phyloP scores from a whole-genome alignment of 2,797 vertebrate species.

The Cynodonichthys magdalenae region DNA sequence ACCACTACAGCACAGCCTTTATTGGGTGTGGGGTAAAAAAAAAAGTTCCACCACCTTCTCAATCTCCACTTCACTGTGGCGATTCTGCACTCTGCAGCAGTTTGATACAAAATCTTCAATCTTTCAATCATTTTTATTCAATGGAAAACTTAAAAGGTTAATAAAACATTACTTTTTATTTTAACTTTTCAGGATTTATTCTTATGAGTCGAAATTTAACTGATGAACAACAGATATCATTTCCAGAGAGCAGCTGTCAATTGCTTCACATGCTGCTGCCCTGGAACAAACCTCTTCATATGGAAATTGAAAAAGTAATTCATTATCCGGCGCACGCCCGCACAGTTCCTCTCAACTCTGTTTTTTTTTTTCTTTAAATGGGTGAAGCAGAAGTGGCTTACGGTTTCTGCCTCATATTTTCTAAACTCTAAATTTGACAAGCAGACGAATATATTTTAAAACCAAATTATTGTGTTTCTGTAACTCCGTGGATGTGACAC shows the following conservation, averaged over 20 bases:
- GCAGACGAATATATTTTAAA: neutral
- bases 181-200: neutral
- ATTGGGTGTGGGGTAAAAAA: constrained; percentile 30
- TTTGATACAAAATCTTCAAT: constrained; percentile 40
- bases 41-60: constrained; percentile 50
- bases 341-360: constrained; percentile 17
- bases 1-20: constrained; percentile 46
- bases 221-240: constrained; percentile 30
- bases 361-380: constrained; percentile 22
- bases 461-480: neutral
- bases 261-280: constrained; percentile 54
- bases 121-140: constrained; percentile 18
- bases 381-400: constrained; percentile 9
- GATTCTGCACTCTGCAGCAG: constrained; percentile 56
- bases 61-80: constrained; percentile 45
- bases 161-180: neutral
- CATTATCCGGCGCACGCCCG: constrained; percentile 42
- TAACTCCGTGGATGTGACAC: neutral
- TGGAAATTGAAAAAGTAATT: constrained; percentile 67
- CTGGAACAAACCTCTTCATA: constrained; percentile 63
- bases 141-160: neutral
- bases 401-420: constrained; percentile 1
- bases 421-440: neutral
- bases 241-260: constrained; percentile 51
- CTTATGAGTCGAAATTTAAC: constrained; percentile 25